These are phyloP conservation scores for Apis dorsata DNA, from an alignment of 1,140 invertebrate species.

Conservation along the genomic window DNA sequence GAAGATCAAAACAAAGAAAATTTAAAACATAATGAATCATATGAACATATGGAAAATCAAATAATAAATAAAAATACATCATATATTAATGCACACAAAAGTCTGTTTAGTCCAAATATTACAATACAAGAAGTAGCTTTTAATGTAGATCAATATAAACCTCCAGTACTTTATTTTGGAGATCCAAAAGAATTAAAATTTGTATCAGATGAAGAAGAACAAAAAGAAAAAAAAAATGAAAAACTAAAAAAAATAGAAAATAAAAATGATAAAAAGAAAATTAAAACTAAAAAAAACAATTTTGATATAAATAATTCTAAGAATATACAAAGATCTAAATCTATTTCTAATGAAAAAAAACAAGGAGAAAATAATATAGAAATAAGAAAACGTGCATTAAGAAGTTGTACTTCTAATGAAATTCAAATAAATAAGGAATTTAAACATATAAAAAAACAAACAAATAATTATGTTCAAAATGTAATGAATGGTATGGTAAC, in stretches of 20 bases:
- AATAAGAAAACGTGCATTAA: background rate
- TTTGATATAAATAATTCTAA: background rate
- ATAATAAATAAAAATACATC: background rate
- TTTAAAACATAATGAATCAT: background rate
- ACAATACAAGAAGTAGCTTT: background rate
- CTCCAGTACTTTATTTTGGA: background rate
- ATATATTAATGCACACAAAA: background rate
- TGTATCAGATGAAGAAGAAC: conserved; percentile 15
- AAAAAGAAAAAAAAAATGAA: background rate
- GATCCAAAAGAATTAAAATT: conserved; percentile 9
- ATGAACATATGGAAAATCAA: background rate
- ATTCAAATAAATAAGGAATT: background rate
- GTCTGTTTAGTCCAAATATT: conserved; percentile 9
- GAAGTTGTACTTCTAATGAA: background rate
- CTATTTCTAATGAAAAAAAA: background rate
- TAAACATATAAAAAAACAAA: background rate
- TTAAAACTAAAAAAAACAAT: background rate
- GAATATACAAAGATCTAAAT: background rate
- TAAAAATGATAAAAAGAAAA: background rate
- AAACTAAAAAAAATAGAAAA: background rate
- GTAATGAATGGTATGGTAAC: background rate
- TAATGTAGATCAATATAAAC: background rate
- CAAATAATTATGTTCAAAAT: background rate
- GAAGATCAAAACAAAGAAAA: conserved; percentile 18
- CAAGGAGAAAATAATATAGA: background rate